Evolutionary conservation across 2,888 invertebrate species (phyloP).

Genomic region (Drosophila recens): DNA sequence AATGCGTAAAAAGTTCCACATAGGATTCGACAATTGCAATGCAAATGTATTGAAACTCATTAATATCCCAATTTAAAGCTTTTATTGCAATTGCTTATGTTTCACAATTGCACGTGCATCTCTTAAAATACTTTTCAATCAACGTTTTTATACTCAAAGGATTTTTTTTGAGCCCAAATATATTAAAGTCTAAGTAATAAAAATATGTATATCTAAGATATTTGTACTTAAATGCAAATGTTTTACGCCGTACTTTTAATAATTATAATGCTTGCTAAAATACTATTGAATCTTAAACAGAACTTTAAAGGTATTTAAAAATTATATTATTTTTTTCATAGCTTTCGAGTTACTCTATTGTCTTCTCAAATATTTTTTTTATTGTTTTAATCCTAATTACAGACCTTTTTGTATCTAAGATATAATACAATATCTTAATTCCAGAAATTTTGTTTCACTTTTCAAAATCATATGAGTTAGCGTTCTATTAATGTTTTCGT

Average conservation of each 20-base stretch:
- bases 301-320: background rate
- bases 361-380: background rate
- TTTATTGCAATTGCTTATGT: background rate
- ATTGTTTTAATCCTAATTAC: background rate
- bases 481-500: too few relatives aligned
- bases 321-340: background rate
- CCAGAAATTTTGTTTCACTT: too few relatives aligned
- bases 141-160: background rate
- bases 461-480: too few relatives aligned
- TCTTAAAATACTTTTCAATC: background rate
- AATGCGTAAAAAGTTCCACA: background rate
- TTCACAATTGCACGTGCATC: background rate
- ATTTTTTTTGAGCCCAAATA: too few relatives aligned
- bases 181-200: too few relatives aligned
- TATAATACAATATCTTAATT: too few relatives aligned
- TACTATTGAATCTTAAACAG: background rate
- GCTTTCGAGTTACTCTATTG: background rate
- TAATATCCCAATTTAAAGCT: background rate
- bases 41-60: background rate
- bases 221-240: too few relatives aligned
- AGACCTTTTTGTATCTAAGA: too few relatives aligned
- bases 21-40: background rate
- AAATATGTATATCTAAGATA: too few relatives aligned
- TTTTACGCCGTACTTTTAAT: background rate
- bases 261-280: too few relatives aligned